Base-by-base conservation (phyloP, 1,140 invertebrate species). In the Hypsibius dujardini region DNA sequence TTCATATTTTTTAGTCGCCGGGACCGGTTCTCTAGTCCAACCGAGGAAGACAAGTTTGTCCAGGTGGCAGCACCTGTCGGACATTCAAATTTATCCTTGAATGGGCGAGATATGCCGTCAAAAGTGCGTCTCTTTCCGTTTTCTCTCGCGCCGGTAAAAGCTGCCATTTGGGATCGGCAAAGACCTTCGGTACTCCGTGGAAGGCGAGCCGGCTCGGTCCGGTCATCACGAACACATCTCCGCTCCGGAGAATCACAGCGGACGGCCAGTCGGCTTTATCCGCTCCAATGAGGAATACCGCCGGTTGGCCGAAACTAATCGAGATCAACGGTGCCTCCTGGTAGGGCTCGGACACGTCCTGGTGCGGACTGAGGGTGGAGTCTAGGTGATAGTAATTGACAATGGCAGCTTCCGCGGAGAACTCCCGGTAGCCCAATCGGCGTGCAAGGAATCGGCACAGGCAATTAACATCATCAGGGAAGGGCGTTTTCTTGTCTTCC, bases 371-470 rank as follows among this genome's bases (percentile, higher is more conserved):
- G 46, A 95, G 79, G 46, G 88, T 92, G 0, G 90, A 93, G 76
- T 91, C 87, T 81, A 90, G 84, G 74, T 90, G 88, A 77, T 97
- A 97, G 79, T 88, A 95, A 81, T 97, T 96, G 0, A 95, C 84
- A 75, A 97, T 95, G 1, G 88, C 90, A 69, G 93, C 92, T 81
- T 97, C 86, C 0, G 91, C 86, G 70, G 78, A 82, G 76, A 88
- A 94, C 60, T 84, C 75, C 3, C 71, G 59, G 76, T 85, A 89
- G 1, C 85, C 85, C 67, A 89, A 76, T 46, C 78, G 76, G 60
- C 79, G 72, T 0, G 88, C 84, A 62, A 94, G 79, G 74, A 82
- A 82, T 76, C 81, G 77, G 69, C 85, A 85, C 62, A 94, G 74
- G 7, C 80, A 76, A 47, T 76, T 77, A 15, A 94, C 79, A 76